phyloP scores from a whole-genome alignment of 2,888 invertebrate genomes.

The Cheilosia soror region DNA sequence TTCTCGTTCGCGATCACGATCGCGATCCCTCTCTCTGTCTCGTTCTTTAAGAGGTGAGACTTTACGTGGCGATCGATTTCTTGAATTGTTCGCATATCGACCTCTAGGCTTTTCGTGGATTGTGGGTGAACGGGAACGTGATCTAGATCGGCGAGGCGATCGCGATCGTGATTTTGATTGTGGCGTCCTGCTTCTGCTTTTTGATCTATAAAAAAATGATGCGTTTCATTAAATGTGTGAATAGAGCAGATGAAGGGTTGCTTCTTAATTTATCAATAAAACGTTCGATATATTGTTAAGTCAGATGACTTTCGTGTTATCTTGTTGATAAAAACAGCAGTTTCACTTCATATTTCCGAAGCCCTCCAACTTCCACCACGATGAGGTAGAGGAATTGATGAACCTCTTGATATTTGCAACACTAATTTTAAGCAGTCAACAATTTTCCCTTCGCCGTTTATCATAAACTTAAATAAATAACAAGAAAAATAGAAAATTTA shows the following conservation, averaged over 20 bases:
- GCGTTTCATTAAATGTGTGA: neutral
- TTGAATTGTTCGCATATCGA: slow-evolving; percentile 52
- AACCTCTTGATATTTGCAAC: too few species aligned
- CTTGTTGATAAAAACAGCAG: too few species aligned
- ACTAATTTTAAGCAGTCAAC: too few species aligned
- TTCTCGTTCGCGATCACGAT: slow-evolving; percentile 82
- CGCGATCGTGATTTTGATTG: slow-evolving; percentile 83
- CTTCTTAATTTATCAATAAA: too few species aligned
- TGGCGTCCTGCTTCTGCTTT: slow-evolving; percentile 85
- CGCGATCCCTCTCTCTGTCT: slow-evolving; percentile 80
- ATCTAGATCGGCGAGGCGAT: slow-evolving; percentile 83
- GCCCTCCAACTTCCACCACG: too few species aligned
- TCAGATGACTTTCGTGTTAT: too few species aligned
- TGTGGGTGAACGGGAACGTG: slow-evolving; percentile 64
- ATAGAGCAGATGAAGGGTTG: neutral
- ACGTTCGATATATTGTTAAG: too few species aligned
- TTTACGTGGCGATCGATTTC: slow-evolving; percentile 45
- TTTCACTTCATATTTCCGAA: too few species aligned
- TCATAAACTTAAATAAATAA: too few species aligned
- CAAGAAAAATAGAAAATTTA: slow-evolving; percentile 77
- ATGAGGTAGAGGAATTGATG: too few species aligned
- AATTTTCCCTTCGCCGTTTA: too few species aligned
- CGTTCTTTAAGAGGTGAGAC: slow-evolving; percentile 42
- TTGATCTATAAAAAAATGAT: slow-evolving; percentile 81
- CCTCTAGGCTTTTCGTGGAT: slow-evolving; percentile 51